Conservation (phyloP, 2,113 vertebrate genomes). For the Mesembrinibis cayennensis region DNA sequence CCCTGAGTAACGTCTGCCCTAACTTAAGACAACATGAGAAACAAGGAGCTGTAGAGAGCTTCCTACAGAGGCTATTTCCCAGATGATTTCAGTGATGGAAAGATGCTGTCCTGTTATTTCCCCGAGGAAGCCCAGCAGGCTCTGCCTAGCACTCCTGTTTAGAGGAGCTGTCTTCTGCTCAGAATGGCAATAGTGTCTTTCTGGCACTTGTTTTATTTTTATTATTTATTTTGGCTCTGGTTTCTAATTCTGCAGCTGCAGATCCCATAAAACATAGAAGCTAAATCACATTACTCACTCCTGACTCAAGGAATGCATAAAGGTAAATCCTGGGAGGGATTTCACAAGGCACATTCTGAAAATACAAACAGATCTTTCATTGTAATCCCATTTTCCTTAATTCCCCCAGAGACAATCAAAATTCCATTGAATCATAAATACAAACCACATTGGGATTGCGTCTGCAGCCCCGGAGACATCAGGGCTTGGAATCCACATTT, state of each 20-base stretch:
- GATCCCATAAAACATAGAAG: neutral
- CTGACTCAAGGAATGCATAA: neutral
- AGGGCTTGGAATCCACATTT: neutral
- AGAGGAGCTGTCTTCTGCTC: neutral
- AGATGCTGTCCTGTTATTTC: conserved; percentile 12
- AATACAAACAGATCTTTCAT: neutral
- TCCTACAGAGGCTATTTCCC: neutral
- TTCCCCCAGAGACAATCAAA: neutral
- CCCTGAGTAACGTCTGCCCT: neutral
- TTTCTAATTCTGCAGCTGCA: neutral
- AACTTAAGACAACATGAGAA: neutral
- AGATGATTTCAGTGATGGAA: conserved; percentile 8
- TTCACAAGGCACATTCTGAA: neutral
- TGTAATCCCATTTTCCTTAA: neutral
- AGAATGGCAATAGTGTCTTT: neutral
- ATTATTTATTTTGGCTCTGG: conserved; percentile 21
- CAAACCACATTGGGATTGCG: rapidly evolving
- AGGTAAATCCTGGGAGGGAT: neutral
- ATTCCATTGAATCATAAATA: neutral
- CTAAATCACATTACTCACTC: neutral
- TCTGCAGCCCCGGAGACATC: neutral
- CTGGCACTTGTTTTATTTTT: conserved; percentile 17
- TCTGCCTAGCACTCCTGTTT: neutral
- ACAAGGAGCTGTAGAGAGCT: neutral
- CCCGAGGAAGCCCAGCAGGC: neutral